These are phyloP conservation scores for Pterostichus niger DNA, from an alignment of 2,888 invertebrate species.

Conservation along the genomic window DNA sequence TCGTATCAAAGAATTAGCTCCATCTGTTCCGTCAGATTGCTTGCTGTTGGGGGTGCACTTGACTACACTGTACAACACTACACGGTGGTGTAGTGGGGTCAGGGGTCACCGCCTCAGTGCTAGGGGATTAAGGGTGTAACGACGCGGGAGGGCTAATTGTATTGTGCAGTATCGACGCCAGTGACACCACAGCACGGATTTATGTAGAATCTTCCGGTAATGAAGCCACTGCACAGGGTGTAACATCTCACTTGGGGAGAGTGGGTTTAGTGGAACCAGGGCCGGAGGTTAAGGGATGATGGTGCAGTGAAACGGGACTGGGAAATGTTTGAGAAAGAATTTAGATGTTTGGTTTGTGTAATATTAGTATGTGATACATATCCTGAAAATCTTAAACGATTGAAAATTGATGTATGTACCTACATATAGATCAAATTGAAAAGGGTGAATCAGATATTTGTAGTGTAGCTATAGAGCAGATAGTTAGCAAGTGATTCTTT, in stretches of 20 bases:
- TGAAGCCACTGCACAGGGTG: conserved; percentile 43
- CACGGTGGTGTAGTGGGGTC: background rate
- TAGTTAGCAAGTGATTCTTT: too few species aligned
- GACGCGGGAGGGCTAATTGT: conserved; percentile 64
- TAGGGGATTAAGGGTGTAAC: conserved; percentile 60
- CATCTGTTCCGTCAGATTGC: background rate
- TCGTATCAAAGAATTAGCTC: background rate
- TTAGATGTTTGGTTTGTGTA: background rate
- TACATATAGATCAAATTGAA: background rate
- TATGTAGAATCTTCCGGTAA: conserved; percentile 57
- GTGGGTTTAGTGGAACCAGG: background rate
- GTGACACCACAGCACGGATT: conserved; percentile 43
- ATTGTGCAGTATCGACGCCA: conserved; percentile 57
- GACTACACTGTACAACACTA: background rate
- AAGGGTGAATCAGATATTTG: background rate
- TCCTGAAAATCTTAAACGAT: background rate
- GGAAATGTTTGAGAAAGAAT: conserved; percentile 24
- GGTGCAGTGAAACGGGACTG: background rate
- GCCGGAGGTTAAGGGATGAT: background rate
- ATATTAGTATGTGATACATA: too few species aligned
- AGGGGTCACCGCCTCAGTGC: conserved; percentile 28
- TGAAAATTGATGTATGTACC: background rate
- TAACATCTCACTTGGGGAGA: conserved; percentile 41
- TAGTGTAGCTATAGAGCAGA: too few species aligned
- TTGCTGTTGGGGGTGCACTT: conserved; percentile 15